Evolutionary conservation across 2,113 vertebrate genomes (phyloP), one percentile per base, ranked within the genome.

Genomic region (Ceratotherium simum): DNA sequence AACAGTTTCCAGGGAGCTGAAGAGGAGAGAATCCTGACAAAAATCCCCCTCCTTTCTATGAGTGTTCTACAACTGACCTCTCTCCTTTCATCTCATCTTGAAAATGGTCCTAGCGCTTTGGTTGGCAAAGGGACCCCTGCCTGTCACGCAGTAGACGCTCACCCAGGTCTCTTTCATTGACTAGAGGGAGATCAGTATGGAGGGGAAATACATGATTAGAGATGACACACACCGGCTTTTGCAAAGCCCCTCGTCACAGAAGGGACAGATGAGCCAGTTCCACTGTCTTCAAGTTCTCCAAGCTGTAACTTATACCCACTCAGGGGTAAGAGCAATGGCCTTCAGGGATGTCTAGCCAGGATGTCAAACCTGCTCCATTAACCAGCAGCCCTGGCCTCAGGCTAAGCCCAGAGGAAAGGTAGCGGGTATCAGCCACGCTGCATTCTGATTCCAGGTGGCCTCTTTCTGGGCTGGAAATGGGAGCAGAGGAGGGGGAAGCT

Each of bases 391-490:
- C 27, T 17, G 6, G 39, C 39, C 29, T 54, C 76, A 39, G 18
- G 42, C 17, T 46, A 31, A 60, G 2, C 78, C 56, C 39, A 14
- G 14, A 54, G 60, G 73, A 95, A 42, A n/a, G 29, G 31, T 12
- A 25, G 27, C 21, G 27, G 8, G 54, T 5, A 3, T 58, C 25
- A 1, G n/a, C 33, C 60, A 64, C 0, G 27, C 36, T 25, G 1
- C 16, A 20, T 69, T 36, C 69, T 31, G 67, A 54, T 25, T 80
- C 39, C 42, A 78, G 65, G 65, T 7, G 33, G 27, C 78, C 46
- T 51, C n/a, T 56, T 42, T 64, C 54, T 36, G 18, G 12, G 48
- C 21, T 36, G 13, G 48, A 70, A 64, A 25, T 21, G 14, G 8
- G 21, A n/a, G 17, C 12, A 23, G 31, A 21, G 17, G 31, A 23